phyloP scores from a whole-genome alignment of 2,888 invertebrate genomes.

The Therioaphis trifolii region DNA sequence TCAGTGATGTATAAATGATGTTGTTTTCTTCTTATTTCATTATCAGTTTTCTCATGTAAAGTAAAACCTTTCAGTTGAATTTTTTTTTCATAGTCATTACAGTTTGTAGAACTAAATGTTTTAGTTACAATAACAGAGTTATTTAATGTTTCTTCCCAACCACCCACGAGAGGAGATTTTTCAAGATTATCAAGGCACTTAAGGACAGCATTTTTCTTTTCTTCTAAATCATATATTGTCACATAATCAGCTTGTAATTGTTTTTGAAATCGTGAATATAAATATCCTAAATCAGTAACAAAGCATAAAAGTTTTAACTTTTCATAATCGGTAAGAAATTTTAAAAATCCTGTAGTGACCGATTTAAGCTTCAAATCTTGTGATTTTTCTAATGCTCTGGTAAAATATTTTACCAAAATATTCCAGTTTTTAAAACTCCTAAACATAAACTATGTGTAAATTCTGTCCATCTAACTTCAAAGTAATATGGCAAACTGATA shows the following conservation, averaged over 20 bases:
- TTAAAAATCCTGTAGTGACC: background rate
- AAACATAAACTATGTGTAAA: too few relatives aligned
- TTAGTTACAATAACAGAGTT: too few relatives aligned
- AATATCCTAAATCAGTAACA: background rate
- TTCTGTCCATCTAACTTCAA: too few relatives aligned
- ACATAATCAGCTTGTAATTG: background rate
- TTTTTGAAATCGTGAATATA: background rate
- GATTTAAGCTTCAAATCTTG: background rate
- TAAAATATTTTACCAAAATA: too few relatives aligned
- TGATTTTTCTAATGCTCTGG: background rate
- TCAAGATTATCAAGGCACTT: background rate
- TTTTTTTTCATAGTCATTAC: too few relatives aligned
- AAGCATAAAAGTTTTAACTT: background rate
- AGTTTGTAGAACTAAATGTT: too few relatives aligned
- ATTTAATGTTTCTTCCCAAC: slow-evolving; percentile 8
- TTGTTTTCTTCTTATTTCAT: too few relatives aligned
- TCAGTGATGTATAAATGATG: too few relatives aligned
- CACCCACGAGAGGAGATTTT: background rate
- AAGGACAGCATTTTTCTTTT: background rate
- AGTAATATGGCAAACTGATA: too few relatives aligned
- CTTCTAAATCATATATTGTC: background rate
- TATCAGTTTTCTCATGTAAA: too few relatives aligned
- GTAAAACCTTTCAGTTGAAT: too few relatives aligned
- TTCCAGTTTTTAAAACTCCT: too few relatives aligned
- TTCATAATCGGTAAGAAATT: background rate